phyloP scores from a whole-genome alignment of 2,797 vertebrate species.

The Paratrypauchen microcephalus region DNA sequence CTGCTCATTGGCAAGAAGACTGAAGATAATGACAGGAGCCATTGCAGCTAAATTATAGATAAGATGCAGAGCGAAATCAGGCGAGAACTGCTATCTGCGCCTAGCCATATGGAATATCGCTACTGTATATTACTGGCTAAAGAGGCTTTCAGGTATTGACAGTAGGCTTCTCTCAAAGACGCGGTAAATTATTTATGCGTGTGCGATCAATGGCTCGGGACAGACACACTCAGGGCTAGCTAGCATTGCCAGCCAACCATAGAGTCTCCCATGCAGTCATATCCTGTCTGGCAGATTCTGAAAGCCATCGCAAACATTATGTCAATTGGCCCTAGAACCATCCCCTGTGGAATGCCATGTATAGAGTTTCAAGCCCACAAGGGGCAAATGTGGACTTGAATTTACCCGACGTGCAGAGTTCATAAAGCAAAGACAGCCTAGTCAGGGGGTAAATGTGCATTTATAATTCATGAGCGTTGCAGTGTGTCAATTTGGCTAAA shows the following conservation, averaged over 20 bases:
- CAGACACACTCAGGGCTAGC: constrained; percentile 50
- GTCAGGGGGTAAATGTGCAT: constrained; percentile 29
- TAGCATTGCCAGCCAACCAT: constrained; percentile 45
- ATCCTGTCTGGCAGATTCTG: constrained; percentile 27
- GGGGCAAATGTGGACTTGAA: constrained; percentile 44
- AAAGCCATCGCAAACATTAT: constrained; percentile 40
- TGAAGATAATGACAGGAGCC: constrained; percentile 49
- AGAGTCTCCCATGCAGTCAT: constrained; percentile 32
- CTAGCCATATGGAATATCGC: constrained; percentile 31
- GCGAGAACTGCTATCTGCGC: constrained; percentile 15
- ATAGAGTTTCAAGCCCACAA: constrained; percentile 30
- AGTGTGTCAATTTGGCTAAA: constrained; percentile 17
- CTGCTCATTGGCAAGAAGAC: constrained; percentile 39
- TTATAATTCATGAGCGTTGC: constrained; percentile 36
- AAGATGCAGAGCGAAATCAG: constrained; percentile 32
- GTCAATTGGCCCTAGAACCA: constrained; percentile 37
- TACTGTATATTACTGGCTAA: constrained; percentile 52
- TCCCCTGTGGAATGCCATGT: constrained; percentile 20
- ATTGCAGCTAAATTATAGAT: constrained; percentile 48
- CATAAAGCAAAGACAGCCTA: constrained; percentile 31
- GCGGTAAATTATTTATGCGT: constrained; percentile 76
- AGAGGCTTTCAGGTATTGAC: constrained; percentile 79
- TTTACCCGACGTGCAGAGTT: constrained; percentile 28
- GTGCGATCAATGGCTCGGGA: constrained; percentile 58
- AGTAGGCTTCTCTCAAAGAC: constrained; percentile 63